Conservation (phyloP, 2,797 vertebrate genomes). For the Tapirus indicus region DNA sequence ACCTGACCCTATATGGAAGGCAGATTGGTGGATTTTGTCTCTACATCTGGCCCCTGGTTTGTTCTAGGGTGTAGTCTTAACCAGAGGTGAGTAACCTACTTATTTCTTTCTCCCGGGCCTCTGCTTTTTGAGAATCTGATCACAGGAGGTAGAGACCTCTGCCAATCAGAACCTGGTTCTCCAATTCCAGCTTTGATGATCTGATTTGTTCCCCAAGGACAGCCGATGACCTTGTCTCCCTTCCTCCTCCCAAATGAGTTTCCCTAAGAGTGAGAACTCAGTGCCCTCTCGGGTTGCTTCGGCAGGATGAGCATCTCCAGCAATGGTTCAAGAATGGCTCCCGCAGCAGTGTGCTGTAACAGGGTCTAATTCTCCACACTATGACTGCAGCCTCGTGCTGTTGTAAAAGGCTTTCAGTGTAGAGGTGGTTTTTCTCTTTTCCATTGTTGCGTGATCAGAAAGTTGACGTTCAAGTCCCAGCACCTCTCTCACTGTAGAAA, state of each 20-base stretch:
- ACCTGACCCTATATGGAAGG: not conserved
- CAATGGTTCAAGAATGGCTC: not conserved
- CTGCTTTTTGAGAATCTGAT: conserved; percentile 40
- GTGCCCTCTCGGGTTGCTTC: not conserved
- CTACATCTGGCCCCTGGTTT: not conserved
- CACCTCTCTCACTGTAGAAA: not conserved
- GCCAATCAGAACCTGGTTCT: conserved; percentile 23
- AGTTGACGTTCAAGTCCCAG: not conserved
- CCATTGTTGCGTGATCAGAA: not conserved
- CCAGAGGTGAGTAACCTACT: not conserved
- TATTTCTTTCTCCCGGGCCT: not conserved
- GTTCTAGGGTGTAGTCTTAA: not conserved
- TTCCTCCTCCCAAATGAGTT: conserved; percentile 12
- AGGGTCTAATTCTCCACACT: conserved; percentile 34
- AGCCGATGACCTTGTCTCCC: not conserved
- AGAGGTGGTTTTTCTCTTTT: not conserved
- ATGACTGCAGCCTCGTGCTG: not conserved
- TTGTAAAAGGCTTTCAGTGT: not conserved
- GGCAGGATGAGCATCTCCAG: not conserved
- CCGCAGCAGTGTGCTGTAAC: not conserved
- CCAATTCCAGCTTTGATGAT: conserved; percentile 27
- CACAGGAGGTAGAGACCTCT: not conserved
- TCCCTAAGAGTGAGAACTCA: conserved; percentile 17
- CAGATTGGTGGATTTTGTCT: not conserved
- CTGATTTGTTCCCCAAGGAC: conserved; percentile 53